Evolutionary conservation across 2,113 vertebrate genomes (phyloP).

Genomic region (Malaclemys terrapin): DNA sequence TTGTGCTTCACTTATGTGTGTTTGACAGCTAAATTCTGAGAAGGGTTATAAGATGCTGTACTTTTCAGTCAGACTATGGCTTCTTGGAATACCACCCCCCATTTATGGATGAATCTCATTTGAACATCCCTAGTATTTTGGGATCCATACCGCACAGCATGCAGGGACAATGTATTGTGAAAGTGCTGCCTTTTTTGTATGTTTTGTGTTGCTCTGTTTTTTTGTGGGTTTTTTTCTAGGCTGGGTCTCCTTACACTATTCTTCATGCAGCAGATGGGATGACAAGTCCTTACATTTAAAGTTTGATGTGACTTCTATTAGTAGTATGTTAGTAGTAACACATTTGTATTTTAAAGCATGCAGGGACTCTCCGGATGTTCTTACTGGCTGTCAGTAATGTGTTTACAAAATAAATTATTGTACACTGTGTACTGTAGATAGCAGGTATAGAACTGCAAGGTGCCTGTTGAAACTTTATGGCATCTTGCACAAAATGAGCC

Average conservation of each 20-base stretch:
- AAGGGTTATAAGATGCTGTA: neutral
- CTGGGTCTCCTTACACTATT: neutral
- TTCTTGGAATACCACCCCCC: neutral
- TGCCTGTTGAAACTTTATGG: neutral
- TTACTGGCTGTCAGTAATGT: neutral
- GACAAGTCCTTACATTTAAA: constrained; percentile 24
- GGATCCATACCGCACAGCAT: neutral
- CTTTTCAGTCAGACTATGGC: neutral
- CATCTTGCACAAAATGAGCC: neutral
- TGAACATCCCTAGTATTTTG: neutral
- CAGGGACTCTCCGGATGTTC: neutral
- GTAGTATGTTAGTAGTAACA: constrained; percentile 1
- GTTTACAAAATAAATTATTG: constrained; percentile 19
- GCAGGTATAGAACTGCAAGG: neutral
- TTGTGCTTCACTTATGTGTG: neutral
- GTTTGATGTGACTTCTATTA: constrained; percentile 22
- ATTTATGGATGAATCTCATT: neutral
- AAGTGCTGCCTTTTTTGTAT: neutral
- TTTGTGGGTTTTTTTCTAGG: neutral
- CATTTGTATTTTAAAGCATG: constrained; percentile 12
- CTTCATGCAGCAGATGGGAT: constrained; percentile 47
- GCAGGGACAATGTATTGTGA: neutral
- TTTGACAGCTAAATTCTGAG: neutral
- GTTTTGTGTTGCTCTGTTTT: neutral
- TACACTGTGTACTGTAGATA: neutral